Evolutionary conservation across 1,140 invertebrate species (phyloP).

Genomic region (Drosophila pruinosa): DNA sequence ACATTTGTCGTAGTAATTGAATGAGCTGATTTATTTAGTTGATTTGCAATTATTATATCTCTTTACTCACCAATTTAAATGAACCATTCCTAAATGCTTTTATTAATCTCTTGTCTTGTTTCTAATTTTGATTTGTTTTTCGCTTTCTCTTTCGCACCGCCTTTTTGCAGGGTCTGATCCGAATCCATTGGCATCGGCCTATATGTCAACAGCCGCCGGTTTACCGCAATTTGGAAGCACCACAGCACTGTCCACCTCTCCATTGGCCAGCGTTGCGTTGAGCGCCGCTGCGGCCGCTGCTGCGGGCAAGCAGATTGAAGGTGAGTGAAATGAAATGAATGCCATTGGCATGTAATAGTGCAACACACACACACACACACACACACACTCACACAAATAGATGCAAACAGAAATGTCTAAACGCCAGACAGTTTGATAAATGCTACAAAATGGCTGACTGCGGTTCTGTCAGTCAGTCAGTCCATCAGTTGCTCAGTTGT

Average conservation of each 20-base stretch:
- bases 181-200: conserved; percentile 80
- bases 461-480: conserved; percentile 42
- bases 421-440: conserved; percentile 75
- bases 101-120: conserved; percentile 14
- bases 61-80: neutral
- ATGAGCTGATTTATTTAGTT: no score
- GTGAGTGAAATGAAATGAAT: conserved; percentile 81
- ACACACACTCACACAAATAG: conserved; percentile 18
- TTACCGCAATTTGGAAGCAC: conserved; percentile 80
- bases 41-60: no score
- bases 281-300: conserved; percentile 87
- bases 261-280: conserved; percentile 85
- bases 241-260: conserved; percentile 74
- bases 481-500: neutral
- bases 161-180: conserved; percentile 72
- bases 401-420: conserved; percentile 71
- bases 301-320: conserved; percentile 93
- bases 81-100: neutral
- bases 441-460: conserved; percentile 62
- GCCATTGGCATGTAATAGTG: no score
- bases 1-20: no score
- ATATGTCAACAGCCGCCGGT: conserved; percentile 79
- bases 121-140: conserved; percentile 8
- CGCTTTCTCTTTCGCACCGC: neutral
- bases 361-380: neutral